Base-by-base conservation (phyloP, 2,888 invertebrate genomes). In the Aricia artaxerxes region DNA sequence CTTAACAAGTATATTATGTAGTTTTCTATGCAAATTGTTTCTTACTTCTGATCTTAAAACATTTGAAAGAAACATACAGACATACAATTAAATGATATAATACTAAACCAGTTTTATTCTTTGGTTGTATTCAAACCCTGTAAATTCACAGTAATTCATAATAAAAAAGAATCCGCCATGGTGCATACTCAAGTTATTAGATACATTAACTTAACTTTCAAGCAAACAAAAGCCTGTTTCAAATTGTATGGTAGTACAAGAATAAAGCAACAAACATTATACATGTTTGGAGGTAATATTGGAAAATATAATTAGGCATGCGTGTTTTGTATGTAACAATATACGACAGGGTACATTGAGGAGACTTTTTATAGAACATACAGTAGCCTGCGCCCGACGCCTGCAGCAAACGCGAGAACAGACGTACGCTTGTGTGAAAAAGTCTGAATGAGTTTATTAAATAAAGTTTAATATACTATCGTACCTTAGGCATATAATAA, bases 321-420 rank as follows among this genome's bases (percentile, higher is more conserved):
- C 61, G 77, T 73, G 69, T 80, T 80, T 78, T 79, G 79, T 77
- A 49, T 61, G 85, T 85, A 85, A 87, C 88, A 85, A 88, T 88
- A 90, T 89, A 89, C 87, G 89, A 88, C 88, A 89, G 86, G 83
- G 86, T 87, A 88, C 89, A 88, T 88, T 84, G 88, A 87, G 87
- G 82, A 91, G 92, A 92, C 92, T 88, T 90, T 91, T 92, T 92
- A 93, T 90, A 87, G 78, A 73, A 85, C 85, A 87, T 90, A 92
- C 92, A 87, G 93, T 92, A 92, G 93, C 92, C 87, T 87, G 86
- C 85, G 86, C 85, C 83, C 80, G 82, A 81, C 81, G 81, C 82
- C 81, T 79, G 83, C 77, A 83, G 85, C 83, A 57, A 49, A 76
- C 73, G 57, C 76, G 76, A 76, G 84, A 82, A 88, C 83, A 84